phyloP scores from a whole-genome alignment of 2,888 invertebrate genomes.

The Acanthosepion esculentum region DNA sequence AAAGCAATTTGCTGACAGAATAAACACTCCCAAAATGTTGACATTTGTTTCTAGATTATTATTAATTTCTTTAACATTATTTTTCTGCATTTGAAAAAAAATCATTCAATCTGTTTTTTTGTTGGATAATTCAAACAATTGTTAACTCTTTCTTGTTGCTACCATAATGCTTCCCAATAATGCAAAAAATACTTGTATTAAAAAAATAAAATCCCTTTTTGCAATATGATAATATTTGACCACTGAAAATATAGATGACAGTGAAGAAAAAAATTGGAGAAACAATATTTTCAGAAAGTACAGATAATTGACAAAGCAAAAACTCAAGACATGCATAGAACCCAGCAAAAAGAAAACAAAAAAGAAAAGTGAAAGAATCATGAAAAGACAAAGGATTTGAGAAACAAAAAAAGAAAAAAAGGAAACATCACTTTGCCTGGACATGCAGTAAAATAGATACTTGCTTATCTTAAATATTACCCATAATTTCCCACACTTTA shows the following conservation, averaged over 20 bases:
- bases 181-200: too few relatives aligned
- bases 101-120: too few relatives aligned
- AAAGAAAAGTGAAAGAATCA: not conserved
- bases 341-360: too few relatives aligned
- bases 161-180: too few relatives aligned
- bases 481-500: not conserved
- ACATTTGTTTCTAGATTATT: too few relatives aligned
- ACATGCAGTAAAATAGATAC: not conserved
- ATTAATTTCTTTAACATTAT: too few relatives aligned
- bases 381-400: not conserved
- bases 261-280: not conserved
- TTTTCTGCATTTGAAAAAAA: too few relatives aligned
- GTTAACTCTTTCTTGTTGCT: too few relatives aligned
- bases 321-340: not conserved
- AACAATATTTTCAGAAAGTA: not conserved
- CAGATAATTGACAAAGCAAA: not conserved
- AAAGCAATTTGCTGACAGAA: too few relatives aligned
- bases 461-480: not conserved
- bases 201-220: not conserved
- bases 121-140: too few relatives aligned
- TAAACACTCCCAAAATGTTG: too few relatives aligned
- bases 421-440: not conserved
- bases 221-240: not conserved
- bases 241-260: not conserved
- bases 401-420: not conserved